phyloP scores from a whole-genome alignment of 2,888 invertebrate species.

The Zaprionus bogoriensis region DNA sequence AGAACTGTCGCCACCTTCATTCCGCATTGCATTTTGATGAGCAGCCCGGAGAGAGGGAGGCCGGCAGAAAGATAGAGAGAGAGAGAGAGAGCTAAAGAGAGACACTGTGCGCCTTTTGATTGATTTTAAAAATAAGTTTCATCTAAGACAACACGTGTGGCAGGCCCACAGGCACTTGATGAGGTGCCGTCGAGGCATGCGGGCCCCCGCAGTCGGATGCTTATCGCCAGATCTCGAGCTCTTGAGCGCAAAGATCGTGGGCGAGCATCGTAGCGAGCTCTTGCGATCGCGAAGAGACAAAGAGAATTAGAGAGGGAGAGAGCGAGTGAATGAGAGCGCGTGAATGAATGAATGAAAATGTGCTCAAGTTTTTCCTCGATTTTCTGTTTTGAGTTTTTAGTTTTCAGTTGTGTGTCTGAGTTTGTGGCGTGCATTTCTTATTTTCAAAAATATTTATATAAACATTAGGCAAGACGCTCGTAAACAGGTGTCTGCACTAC shows the following conservation, averaged over 20 bases:
- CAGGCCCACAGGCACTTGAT: slow-evolving; percentile 25
- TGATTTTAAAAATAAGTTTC: slow-evolving; percentile 70
- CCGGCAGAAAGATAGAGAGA: not conserved
- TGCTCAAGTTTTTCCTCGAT: slow-evolving; percentile 44
- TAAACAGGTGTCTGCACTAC: slow-evolving; percentile 63
- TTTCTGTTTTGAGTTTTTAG: slow-evolving; percentile 39
- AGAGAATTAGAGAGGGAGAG: slow-evolving; percentile 1
- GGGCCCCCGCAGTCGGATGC: slow-evolving; percentile 15
- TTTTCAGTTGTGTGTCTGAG: slow-evolving; percentile 54
- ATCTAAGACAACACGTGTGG: slow-evolving; percentile 38
- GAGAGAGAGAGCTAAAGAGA: not conserved
- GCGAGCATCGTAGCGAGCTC: slow-evolving; percentile 39
- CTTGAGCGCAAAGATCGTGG: slow-evolving; percentile 34
- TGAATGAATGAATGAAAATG: slow-evolving; percentile 60
- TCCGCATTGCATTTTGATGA: slow-evolving; percentile 55
- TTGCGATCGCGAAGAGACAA: slow-evolving; percentile 33
- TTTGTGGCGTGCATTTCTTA: slow-evolving; percentile 64
- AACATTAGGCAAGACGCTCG: slow-evolving; percentile 25
- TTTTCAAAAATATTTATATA: slow-evolving; percentile 29
- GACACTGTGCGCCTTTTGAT: slow-evolving; percentile 50
- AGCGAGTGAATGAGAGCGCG: slow-evolving; percentile 9
- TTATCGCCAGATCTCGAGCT: slow-evolving; percentile 37
- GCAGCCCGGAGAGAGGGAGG: not conserved
- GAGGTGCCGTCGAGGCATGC: slow-evolving; percentile 2
- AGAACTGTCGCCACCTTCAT: slow-evolving; percentile 46